phyloP scores from a whole-genome alignment of 2,113 vertebrate species.

The Cyprinodon brontotheroides region DNA sequence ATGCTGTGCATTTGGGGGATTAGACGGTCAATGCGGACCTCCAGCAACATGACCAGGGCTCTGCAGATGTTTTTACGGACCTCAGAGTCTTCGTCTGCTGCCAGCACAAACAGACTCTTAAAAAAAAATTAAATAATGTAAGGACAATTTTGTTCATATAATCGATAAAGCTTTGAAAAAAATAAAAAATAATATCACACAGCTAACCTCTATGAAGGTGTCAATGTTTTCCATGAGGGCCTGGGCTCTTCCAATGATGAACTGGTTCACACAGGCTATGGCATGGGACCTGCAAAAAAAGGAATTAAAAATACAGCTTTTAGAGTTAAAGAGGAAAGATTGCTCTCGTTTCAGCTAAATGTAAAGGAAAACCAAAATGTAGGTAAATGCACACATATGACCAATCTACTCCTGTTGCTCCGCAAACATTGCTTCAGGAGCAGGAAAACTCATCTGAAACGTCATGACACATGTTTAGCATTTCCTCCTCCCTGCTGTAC shows the following conservation, averaged over 20 bases:
- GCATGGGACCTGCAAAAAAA: conserved; percentile 85
- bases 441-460: too few species aligned
- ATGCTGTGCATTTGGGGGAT: conserved; percentile 98
- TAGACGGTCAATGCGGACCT: conserved; percentile 92
- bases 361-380: not conserved
- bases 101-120: conserved; percentile 88
- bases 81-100: conserved; percentile 83
- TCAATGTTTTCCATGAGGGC: conserved; percentile 96
- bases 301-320: not conserved
- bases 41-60: conserved; percentile 92
- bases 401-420: too few species aligned
- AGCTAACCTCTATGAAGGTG: conserved; percentile 91
- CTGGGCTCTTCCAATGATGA: conserved; percentile 94
- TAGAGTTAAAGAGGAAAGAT: not conserved
- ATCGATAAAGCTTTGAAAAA: too few species aligned
- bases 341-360: not conserved
- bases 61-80: conserved; percentile 94
- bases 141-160: not conserved
- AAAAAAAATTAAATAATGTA: not conserved
- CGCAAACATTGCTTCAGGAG: not conserved
- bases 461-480: not conserved
- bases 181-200: not conserved
- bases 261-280: conserved; percentile 95
- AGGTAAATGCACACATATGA: too few species aligned
- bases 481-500: conserved; percentile 60